phyloP scores from a whole-genome alignment of 2,113 vertebrate species.

The Ictalurus furcatus region DNA sequence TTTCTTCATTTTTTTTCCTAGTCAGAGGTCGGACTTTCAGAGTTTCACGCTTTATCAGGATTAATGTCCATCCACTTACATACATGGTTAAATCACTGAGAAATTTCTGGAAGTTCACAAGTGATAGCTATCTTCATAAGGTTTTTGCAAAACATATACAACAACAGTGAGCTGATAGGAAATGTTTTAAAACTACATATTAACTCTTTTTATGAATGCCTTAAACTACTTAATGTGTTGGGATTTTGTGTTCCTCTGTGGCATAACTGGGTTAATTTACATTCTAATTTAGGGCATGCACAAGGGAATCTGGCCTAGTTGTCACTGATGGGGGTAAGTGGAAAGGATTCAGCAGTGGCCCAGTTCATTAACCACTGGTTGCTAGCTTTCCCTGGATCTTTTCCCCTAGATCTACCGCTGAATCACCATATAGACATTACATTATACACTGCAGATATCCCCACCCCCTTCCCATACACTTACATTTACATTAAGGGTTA shows the following conservation, averaged over 20 bases:
- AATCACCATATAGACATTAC: neutral
- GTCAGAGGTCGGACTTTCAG: no score
- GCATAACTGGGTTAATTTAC: neutral
- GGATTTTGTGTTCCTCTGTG: neutral
- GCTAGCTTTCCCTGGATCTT: neutral
- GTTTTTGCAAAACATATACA: neutral
- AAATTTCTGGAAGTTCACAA: no score
- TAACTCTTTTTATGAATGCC: neutral
- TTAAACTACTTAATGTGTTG: neutral
- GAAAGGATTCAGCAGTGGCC: neutral
- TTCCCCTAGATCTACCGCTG: neutral
- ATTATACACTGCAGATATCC: neutral
- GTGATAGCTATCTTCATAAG: no score
- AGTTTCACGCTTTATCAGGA: neutral
- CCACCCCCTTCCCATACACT: neutral
- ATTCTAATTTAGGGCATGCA: neutral
- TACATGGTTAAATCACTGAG: no score
- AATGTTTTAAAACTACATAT: neutral
- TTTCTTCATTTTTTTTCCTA: neutral
- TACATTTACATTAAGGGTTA: no score
- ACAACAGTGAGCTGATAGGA: neutral
- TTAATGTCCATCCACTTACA: no score
- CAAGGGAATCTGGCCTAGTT: neutral
- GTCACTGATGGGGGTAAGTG: neutral
- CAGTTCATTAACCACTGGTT: neutral